These are phyloP conservation scores for Tadarida brasiliensis DNA, from an alignment of 2,797 vertebrate genomes.

Conservation along the genomic window DNA sequence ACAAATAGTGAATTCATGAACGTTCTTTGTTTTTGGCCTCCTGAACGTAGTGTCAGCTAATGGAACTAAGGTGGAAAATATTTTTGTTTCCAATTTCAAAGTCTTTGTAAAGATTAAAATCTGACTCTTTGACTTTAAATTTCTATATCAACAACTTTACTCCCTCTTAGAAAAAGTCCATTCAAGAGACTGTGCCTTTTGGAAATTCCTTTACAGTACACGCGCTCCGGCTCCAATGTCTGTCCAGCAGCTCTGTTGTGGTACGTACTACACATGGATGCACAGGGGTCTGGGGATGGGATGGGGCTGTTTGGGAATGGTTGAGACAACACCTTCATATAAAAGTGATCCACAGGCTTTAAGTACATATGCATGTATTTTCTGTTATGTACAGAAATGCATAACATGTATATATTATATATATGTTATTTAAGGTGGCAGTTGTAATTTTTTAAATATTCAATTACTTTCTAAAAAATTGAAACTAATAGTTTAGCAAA, in stretches of 20 bases:
- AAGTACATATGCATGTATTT: background rate
- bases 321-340: background rate
- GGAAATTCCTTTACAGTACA: background rate
- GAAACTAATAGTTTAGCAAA: background rate
- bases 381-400: background rate
- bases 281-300: background rate
- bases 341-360: background rate
- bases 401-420: background rate
- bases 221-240: conserved; percentile 3
- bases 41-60: background rate
- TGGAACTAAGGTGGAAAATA: background rate
- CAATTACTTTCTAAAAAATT: background rate
- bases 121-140: conserved; percentile 25
- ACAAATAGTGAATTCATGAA: background rate
- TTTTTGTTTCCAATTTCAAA: conserved; percentile 16
- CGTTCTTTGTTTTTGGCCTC: background rate
- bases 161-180: background rate
- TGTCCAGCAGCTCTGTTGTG: background rate
- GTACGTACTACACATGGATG: conserved; percentile 11
- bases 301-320: background rate
- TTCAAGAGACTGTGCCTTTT: conserved; percentile 11
- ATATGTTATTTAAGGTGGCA: background rate
- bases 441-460: background rate
- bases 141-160: background rate
- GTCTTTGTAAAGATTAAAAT: background rate